Evolutionary conservation across 2,113 vertebrate species (phyloP).

Genomic region (Vulpes ferrilata): DNA sequence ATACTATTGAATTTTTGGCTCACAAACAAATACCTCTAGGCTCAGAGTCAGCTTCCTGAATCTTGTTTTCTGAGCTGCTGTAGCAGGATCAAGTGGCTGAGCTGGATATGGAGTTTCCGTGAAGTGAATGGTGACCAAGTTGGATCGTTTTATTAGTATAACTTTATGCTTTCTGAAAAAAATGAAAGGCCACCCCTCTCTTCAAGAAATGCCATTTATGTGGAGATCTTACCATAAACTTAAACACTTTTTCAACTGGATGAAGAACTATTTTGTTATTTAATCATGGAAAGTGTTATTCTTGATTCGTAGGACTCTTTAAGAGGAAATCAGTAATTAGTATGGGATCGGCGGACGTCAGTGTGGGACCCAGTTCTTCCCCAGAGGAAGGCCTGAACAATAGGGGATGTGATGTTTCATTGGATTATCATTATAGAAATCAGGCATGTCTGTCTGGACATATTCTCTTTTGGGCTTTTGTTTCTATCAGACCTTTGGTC

Average conservation of each 20-base stretch:
- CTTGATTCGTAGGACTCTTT: constrained; percentile 6
- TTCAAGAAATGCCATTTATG: neutral
- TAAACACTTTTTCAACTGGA: constrained; percentile 10
- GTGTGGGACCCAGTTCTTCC: constrained; percentile 43
- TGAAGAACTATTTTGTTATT: neutral
- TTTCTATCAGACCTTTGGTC: neutral
- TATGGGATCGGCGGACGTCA: neutral
- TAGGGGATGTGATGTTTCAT: constrained; percentile 50
- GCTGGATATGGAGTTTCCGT: neutral
- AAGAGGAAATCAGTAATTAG: constrained; percentile 69
- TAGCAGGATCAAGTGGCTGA: neutral
- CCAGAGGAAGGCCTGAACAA: constrained; percentile 73
- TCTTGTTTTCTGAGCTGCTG: neutral
- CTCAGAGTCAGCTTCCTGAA: neutral
- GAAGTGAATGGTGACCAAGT: neutral
- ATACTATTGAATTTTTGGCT: neutral
- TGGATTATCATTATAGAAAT: neutral
- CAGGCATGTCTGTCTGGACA: neutral
- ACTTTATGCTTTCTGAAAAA: neutral
- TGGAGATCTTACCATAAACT: neutral
- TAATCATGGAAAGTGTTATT: constrained; percentile 24
- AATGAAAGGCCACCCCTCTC: neutral
- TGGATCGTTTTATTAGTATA: neutral
- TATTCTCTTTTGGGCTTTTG: neutral
- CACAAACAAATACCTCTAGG: neutral